These are phyloP conservation scores for Biston betularia DNA, from an alignment of 2,888 invertebrate genomes.

Conservation along the genomic window DNA sequence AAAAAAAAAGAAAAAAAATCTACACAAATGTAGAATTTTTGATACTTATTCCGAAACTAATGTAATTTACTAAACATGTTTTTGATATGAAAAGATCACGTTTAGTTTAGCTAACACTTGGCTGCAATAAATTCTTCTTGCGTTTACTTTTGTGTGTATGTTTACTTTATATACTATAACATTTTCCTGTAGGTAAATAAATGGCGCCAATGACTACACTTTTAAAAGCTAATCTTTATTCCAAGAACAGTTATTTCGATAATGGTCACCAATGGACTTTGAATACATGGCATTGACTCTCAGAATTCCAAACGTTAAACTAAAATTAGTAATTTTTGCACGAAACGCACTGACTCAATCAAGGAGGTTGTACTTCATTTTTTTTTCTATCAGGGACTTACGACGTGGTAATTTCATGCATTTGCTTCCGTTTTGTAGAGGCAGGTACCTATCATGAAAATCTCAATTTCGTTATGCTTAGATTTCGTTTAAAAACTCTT, in stretches of 20 bases:
- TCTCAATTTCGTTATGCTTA: background rate
- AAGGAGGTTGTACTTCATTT: constrained; percentile 5
- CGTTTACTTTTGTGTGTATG: background rate
- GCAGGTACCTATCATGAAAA: too few relatives aligned
- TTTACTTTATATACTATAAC: constrained; percentile 3
- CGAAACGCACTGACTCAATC: constrained; percentile 34
- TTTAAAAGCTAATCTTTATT: constrained; percentile 47
- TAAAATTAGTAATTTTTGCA: constrained; percentile 37
- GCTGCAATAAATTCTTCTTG: too few relatives aligned
- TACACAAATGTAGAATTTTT: too few relatives aligned
- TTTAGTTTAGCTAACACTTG: too few relatives aligned
- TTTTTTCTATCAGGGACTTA: background rate
- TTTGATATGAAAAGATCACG: too few relatives aligned
- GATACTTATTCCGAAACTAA: too few relatives aligned
- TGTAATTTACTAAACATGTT: too few relatives aligned
- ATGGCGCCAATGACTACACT: constrained; percentile 22
- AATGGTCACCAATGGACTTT: constrained; percentile 40
- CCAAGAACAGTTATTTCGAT: constrained; percentile 45
- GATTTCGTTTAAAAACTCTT: background rate
- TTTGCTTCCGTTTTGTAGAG: background rate
- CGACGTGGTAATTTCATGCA: background rate
- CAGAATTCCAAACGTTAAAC: constrained; percentile 41
- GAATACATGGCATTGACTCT: constrained; percentile 56
- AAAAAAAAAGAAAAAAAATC: too few relatives aligned
- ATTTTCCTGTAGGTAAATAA: constrained; percentile 33